Evolutionary conservation across 2,888 invertebrate genomes (phyloP).

Genomic region (Gymnocheta viridis): DNA sequence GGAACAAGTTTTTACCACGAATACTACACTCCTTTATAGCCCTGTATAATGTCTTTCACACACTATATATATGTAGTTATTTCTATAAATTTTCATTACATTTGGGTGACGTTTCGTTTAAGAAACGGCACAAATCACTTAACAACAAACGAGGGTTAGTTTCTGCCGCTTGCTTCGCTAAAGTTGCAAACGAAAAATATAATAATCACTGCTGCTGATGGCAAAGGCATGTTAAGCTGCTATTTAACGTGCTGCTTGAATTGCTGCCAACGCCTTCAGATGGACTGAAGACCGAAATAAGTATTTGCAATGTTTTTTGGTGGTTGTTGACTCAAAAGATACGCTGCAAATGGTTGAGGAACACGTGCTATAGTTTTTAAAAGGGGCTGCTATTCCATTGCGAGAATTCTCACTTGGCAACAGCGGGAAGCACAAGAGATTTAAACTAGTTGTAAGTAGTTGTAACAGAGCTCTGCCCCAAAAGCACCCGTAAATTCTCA

Average conservation of each 20-base stretch:
- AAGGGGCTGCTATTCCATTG: background rate
- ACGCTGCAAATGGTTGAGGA: slow-evolving; percentile 24
- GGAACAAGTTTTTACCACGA: too few relatives aligned
- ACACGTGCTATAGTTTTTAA: slow-evolving; percentile 63
- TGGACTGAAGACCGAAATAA: background rate
- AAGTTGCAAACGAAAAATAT: slow-evolving; percentile 26
- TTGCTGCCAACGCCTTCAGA: slow-evolving; percentile 59
- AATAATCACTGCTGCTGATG: slow-evolving; percentile 52
- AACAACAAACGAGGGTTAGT: slow-evolving; percentile 49
- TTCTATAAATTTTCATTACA: slow-evolving; percentile 53
- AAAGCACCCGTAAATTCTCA: too few relatives aligned
- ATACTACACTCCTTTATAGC: slow-evolving; percentile 27
- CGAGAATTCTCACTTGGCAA: slow-evolving; percentile 44
- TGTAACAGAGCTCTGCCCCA: too few relatives aligned
- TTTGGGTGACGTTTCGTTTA: slow-evolving; percentile 52
- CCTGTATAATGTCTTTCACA: background rate
- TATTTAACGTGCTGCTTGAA: slow-evolving; percentile 65
- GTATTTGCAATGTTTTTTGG: slow-evolving; percentile 32
- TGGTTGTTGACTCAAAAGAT: slow-evolving; percentile 33
- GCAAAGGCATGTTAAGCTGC: slow-evolving; percentile 49
- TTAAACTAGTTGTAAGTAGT: background rate
- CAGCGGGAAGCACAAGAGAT: background rate
- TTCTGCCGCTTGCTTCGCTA: background rate
- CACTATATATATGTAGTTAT: slow-evolving; percentile 20
- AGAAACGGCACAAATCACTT: slow-evolving; percentile 4